phyloP scores from a whole-genome alignment of 2,888 invertebrate genomes.

The Ormyrus rosae region DNA sequence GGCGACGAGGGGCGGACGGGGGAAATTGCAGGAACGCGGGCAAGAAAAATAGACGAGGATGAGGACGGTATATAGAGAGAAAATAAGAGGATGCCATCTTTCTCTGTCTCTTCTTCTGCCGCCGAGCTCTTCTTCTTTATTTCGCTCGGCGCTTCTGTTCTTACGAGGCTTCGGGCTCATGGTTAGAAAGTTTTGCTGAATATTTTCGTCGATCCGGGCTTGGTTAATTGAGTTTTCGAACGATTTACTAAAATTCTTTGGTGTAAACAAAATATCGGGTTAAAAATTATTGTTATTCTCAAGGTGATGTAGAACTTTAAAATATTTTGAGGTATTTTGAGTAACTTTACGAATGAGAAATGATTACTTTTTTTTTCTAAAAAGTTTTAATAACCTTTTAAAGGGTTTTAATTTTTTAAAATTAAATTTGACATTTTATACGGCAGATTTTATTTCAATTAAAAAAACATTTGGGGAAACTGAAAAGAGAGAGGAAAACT shows the following conservation, averaged over 20 bases:
- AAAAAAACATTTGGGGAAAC: conserved; percentile 22
- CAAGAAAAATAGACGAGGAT: conserved; percentile 48
- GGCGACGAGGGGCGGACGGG: conserved; percentile 27
- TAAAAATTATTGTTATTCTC: too few species aligned
- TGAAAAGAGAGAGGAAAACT: conserved; percentile 26
- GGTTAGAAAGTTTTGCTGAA: conserved; percentile 17
- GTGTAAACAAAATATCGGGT: too few species aligned
- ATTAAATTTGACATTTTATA: neutral
- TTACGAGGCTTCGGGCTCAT: neutral
- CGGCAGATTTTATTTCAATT: conserved; percentile 12
- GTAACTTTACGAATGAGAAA: too few species aligned
- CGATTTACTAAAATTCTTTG: too few species aligned
- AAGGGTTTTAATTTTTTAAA: neutral
- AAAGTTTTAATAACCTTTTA: neutral
- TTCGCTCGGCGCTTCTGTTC: neutral
- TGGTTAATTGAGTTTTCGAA: too few species aligned
- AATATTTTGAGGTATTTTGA: too few species aligned
- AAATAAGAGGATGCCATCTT: conserved; percentile 38
- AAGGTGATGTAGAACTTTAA: too few species aligned
- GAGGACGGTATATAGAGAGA: conserved; percentile 14
- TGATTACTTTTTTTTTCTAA: too few species aligned
- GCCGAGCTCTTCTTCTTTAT: conserved; percentile 17
- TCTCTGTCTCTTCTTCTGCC: neutral
- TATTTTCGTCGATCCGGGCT: neutral
- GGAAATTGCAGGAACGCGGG: conserved; percentile 36